Conservation (phyloP, 2,888 invertebrate species). For the Andrena marginata region DNA sequence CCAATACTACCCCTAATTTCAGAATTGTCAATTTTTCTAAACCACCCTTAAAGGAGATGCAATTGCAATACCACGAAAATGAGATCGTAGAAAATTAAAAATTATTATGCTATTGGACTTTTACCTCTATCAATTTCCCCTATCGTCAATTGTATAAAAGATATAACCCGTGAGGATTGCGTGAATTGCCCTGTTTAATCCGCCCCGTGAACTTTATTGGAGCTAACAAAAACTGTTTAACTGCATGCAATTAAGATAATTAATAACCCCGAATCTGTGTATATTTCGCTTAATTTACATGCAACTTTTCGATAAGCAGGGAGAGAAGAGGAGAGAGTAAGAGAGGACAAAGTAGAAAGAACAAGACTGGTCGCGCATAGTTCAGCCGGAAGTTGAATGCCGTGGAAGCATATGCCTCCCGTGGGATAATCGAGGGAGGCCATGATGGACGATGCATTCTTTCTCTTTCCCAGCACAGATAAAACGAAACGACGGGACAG, state of each 20-base stretch:
- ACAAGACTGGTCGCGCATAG: constrained; percentile 21
- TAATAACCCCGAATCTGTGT: background rate
- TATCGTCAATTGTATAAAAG: too few species aligned
- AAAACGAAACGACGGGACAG: constrained; percentile 63
- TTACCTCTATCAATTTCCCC: too few species aligned
- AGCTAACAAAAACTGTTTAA: background rate
- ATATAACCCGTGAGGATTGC: too few species aligned
- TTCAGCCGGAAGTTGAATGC: constrained; percentile 50
- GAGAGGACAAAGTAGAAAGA: constrained; percentile 6
- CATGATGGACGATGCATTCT: constrained; percentile 71
- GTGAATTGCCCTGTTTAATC: too few species aligned
- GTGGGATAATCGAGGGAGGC: constrained; percentile 72
- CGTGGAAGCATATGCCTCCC: constrained; percentile 57
- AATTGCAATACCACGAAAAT: too few species aligned
- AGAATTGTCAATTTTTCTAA: too few species aligned
- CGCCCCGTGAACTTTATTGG: too few species aligned
- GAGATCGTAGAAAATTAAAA: too few species aligned
- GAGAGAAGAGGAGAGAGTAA: background rate
- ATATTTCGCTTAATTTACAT: constrained; percentile 46
- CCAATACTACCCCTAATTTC: too few species aligned
- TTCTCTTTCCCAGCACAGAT: constrained; percentile 63
- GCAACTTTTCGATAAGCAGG: constrained; percentile 11
- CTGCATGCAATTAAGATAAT: background rate
- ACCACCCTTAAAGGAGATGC: too few species aligned
- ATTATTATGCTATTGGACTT: too few species aligned